Base-by-base conservation (phyloP, 2,888 invertebrate genomes). In the Dolomedes plantarius region DNA sequence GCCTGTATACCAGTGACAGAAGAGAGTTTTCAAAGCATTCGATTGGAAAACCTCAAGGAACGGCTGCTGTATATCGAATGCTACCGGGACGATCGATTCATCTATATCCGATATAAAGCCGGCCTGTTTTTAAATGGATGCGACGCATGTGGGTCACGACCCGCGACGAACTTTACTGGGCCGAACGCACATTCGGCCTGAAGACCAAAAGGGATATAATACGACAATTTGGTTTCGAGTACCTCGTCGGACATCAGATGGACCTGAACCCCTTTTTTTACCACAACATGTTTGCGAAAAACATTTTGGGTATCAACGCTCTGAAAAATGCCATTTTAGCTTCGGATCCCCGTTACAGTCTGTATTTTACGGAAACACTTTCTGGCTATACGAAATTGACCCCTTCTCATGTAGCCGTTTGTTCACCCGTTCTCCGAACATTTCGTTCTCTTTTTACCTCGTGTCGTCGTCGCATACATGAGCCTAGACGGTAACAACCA, bases 231-330 rank as follows among this genome's bases (percentile, higher is more conserved):
- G 79, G 64, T 2, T 0, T 46, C 13, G 64, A 29, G 23, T 79
- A 79, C 32, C 79, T 79, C 23, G 65, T 65, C 0, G 72, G 79
- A 65, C 72, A 79, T 46, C 46, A 65, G 32, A 32, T 31, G n/a
- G 79, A 79, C 65, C n/a, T 79, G 23, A 72, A 79, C 11, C 39
- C 64, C 65, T 65, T 72, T 65, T 64, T 23, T 23, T 72, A 79
- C 46, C 79, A 79, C 39, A 79, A 79, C 65, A 71, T 65, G n/a
- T 72, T 72, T 65, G 79, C 72, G 0, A 79, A 72, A 79, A 79
- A 79, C 32, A 27, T 79, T 32, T 72, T 79, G 65, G 31, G 79
- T 23, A 19, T 79, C 9, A 79, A 79, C 65, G 41, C 41, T 19
- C n/a, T 79, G n/a, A 79, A 79, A 65, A 79, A 72, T 72, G 39